A percentile compares a stretch with the other conserved stretches of the same genome.
Conservation (phyloP, 2,888 invertebrate species). For the Urechis unicinctus region DNA sequence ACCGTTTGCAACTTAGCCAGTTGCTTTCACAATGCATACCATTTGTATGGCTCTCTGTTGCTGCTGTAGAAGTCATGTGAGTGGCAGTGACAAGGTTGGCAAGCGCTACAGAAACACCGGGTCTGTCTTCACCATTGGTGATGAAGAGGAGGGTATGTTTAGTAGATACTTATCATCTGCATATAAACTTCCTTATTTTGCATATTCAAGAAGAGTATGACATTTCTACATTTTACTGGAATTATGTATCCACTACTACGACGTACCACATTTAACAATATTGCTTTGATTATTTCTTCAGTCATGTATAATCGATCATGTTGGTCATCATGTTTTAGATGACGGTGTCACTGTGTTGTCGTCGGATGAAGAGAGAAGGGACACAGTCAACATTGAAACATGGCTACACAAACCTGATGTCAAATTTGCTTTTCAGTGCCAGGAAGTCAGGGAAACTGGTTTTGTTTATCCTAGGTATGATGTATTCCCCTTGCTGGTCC, state of each 20-base stretch:
- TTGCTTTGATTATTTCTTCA: background rate
- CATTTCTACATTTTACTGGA: too few relatives aligned
- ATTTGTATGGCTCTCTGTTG: background rate
- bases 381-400: slow-evolving; percentile 65
- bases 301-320: background rate
- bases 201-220: too few relatives aligned
- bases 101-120: slow-evolving; percentile 83
- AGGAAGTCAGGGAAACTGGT: slow-evolving; percentile 84
- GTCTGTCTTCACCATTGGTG: slow-evolving; percentile 90
- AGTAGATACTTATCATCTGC: background rate
- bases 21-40: background rate
- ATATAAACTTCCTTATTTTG: too few relatives aligned
- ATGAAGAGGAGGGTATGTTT: slow-evolving; percentile 48
- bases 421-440: slow-evolving; percentile 80
- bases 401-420: slow-evolving; percentile 79
- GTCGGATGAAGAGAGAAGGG: slow-evolving; percentile 57
- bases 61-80: slow-evolving; percentile 61
- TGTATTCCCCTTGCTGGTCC: background rate
- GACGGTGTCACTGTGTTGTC: slow-evolving; percentile 9
- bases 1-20: background rate
- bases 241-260: too few relatives aligned
- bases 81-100: slow-evolving; percentile 69
- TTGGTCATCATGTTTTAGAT: background rate
- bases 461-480: slow-evolving; percentile 69
- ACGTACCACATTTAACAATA: background rate